phyloP scores from a whole-genome alignment of 2,797 vertebrate genomes.

The Anguilla megastoma region DNA sequence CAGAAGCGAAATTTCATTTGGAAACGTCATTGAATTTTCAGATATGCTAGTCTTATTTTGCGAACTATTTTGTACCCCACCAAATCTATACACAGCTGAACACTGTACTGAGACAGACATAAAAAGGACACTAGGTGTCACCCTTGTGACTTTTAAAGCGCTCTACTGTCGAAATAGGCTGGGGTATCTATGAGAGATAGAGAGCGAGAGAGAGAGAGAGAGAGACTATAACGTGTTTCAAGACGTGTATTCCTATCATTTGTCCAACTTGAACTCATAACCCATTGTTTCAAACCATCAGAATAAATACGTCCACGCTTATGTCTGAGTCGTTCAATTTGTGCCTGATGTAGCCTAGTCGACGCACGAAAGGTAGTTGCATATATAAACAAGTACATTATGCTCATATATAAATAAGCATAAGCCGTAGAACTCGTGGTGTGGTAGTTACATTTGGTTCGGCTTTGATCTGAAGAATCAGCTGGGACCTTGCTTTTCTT shows the following conservation, averaged over 20 bases:
- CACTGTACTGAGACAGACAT: conserved; percentile 36
- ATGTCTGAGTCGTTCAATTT: neutral
- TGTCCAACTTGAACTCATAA: neutral
- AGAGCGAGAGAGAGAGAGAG: conserved; percentile 27
- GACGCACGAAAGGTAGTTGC: neutral
- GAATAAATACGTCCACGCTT: neutral
- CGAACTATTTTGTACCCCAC: neutral
- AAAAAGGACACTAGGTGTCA: conserved; percentile 77
- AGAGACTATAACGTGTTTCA: neutral
- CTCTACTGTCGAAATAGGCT: conserved; percentile 54
- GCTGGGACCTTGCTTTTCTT: conserved; percentile 19
- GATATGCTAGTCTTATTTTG: neutral
- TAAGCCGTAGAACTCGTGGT: conserved; percentile 19
- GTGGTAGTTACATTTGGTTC: conserved; percentile 5
- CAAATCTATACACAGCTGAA: neutral
- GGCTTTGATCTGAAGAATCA: conserved; percentile 34
- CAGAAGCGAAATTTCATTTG: neutral
- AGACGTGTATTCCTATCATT: neutral
- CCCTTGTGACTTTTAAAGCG: conserved; percentile 77
- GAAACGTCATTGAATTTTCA: neutral
- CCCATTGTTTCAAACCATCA: neutral
- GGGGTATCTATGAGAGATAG: conserved; percentile 48
- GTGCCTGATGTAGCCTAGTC: neutral
- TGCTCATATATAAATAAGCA: conserved; percentile 29
- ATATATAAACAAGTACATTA: conserved; percentile 1